Evolutionary conservation across 2,797 vertebrate genomes (phyloP).

Genomic region (Clarias pachynema): DNA sequence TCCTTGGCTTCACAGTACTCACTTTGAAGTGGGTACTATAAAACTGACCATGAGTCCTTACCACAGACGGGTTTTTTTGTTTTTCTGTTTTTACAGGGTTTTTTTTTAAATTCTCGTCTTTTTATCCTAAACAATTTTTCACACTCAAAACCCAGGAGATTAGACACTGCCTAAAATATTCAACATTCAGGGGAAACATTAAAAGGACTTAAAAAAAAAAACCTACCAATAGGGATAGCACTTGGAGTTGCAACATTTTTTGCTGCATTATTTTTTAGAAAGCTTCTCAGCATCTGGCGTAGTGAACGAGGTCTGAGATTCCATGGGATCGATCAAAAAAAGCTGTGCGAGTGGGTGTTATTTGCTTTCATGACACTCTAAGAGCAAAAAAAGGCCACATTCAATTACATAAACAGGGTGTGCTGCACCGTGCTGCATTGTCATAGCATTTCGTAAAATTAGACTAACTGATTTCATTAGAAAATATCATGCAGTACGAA

Average conservation of each 20-base stretch:
- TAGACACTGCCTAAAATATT: neutral
- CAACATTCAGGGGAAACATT: too few species aligned
- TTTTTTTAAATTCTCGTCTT: neutral
- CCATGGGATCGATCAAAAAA: neutral
- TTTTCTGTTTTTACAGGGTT: neutral
- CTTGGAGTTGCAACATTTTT: neutral
- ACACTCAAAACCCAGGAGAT: neutral
- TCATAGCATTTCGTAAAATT: neutral
- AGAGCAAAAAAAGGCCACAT: neutral
- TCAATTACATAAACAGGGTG: neutral
- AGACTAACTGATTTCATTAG: neutral
- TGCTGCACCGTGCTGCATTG: neutral
- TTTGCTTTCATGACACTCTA: neutral
- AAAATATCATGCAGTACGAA: neutral
- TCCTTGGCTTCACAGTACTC: slow-evolving; percentile 16
- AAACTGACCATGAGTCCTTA: slow-evolving; percentile 25
- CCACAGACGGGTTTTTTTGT: neutral
- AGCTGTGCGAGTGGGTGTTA: neutral
- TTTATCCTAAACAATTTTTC: slow-evolving; percentile 4
- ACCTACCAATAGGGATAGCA: neutral
- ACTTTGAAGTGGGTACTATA: slow-evolving; percentile 31
- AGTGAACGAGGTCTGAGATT: neutral
- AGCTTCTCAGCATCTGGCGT: neutral
- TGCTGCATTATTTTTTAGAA: neutral
- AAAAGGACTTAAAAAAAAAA: too few species aligned